Percentiles rank a stretch among this genome's conserved stretches.
phyloP scores from a whole-genome alignment of 2,888 invertebrate genomes.

The Theretra japonica region DNA sequence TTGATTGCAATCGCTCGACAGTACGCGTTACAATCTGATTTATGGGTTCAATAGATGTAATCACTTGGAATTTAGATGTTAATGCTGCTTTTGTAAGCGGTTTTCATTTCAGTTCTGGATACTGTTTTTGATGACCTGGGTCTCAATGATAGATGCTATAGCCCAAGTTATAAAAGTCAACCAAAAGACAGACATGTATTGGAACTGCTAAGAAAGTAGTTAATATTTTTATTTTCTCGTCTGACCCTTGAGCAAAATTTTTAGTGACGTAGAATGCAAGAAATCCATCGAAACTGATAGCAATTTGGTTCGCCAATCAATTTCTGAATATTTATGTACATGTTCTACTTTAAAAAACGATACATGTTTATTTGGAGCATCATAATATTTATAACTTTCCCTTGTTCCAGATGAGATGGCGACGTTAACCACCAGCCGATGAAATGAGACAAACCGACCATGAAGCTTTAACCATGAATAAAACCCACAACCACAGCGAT shows the following conservation, averaged over 20 bases:
- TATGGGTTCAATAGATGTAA: conserved; percentile 17
- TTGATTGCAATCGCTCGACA: conserved; percentile 18
- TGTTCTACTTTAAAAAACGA: no score
- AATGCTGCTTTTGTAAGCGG: conserved; percentile 3
- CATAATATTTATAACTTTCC: background rate
- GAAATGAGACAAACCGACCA: conserved; percentile 41
- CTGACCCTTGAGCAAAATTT: no score
- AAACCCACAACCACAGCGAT: conserved; percentile 11
- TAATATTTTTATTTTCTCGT: no score
- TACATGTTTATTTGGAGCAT: no score
- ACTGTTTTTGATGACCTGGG: background rate
- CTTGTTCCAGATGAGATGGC: conserved; percentile 26
- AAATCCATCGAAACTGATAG: no score
- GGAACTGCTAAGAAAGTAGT: no score
- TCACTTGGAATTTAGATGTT: conserved; percentile 1
- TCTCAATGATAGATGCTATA: background rate
- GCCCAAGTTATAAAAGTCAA: background rate
- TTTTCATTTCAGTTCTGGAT: background rate
- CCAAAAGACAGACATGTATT: no score
- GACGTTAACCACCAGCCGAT: background rate
- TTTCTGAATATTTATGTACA: no score
- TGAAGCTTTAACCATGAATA: conserved; percentile 10
- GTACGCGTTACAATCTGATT: conserved; percentile 24
- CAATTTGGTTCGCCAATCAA: no score
- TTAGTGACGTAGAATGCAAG: no score